Base-by-base conservation (phyloP, 2,888 invertebrate species). In the Cheilosia scutellata region DNA sequence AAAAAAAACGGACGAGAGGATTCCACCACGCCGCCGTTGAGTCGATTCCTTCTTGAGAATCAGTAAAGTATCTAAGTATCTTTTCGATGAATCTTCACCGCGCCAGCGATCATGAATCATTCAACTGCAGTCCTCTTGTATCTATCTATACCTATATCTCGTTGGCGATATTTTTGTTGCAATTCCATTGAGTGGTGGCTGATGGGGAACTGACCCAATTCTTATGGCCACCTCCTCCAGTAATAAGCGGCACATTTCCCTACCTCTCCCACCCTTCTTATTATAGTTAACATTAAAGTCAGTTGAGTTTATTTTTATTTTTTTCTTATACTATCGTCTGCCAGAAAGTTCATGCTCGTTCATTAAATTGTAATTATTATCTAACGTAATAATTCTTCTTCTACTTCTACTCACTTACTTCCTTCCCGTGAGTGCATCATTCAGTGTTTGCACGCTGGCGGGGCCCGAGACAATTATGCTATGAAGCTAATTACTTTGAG, bases 311-410 rank as follows among this genome's bases (percentile, higher is more conserved):
- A 20, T 63, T 42, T 40, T 33, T 49, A 44, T 5, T 68, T 68
- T 47, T 37, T 20, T 11, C 49, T 31, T 42, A 40, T 49, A 33
- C 25, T 53, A 72, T 60, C 20, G 79, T 79, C 72, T 79, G 66
- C 71, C 68, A 86, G 86, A 86, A 79, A 88, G 88, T 88, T 87
- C 88, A 88, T 88, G 88, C 88, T 88, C 88, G 88, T 88, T 88
- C 88, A 88, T 87, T 87, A 84, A 88, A 87, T 87, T 88, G 84
- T 87, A 88, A 88, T 88, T 88, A 87, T 86, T 86, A 87, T 82
- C 82, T 87, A 74, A 82, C 87, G 70, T 82, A 77, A 87, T 77
- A 87, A 74, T 33, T 82, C 80, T 70, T 86, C 76, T 70, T 74
- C 83, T 47, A 60, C 62, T 66, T 63, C 53, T 58, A 20, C 60